Percentiles rank a stretch among this genome's conserved stretches.
Conservation (phyloP, 2,888 invertebrate genomes). For the Leptopilina syphax region DNA sequence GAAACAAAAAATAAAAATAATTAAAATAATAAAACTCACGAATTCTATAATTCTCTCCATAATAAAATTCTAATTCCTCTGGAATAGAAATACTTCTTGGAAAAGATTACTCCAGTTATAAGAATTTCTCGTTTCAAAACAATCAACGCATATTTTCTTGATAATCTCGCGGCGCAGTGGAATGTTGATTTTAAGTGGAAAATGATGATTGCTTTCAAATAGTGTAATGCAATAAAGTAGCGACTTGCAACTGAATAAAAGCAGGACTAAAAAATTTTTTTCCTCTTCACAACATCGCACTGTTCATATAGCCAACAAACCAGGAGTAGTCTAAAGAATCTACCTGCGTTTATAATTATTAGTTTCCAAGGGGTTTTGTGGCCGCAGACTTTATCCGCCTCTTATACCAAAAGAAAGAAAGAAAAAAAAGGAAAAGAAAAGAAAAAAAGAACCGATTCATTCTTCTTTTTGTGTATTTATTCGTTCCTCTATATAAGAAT, state of each 20-base stretch:
- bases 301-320: not conserved
- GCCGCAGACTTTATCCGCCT: slow-evolving; percentile 57
- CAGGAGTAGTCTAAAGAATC: slow-evolving; percentile 44
- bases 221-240: slow-evolving; percentile 44
- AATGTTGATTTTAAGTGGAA: slow-evolving; percentile 37
- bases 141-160: slow-evolving; percentile 28
- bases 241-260: slow-evolving; percentile 39
- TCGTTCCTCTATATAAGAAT: no score
- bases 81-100: not conserved
- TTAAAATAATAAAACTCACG: no score
- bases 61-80: no score
- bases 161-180: not conserved
- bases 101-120: not conserved
- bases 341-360: slow-evolving; percentile 57
- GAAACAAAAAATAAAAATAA: no score
- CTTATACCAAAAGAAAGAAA: slow-evolving; percentile 59
- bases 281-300: slow-evolving; percentile 45
- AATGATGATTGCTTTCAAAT: slow-evolving; percentile 38
- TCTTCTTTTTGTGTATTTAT: slow-evolving; percentile 44
- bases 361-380: slow-evolving; percentile 55
- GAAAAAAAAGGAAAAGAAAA: slow-evolving; percentile 52
- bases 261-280: slow-evolving; percentile 47
- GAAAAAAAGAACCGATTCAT: slow-evolving; percentile 55
- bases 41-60: no score
- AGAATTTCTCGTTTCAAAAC: slow-evolving; percentile 22